Evolutionary conservation across 2,113 vertebrate genomes (phyloP), one percentile per base, ranked within the genome.

Genomic region (Reinhardtius hippoglossoides): DNA sequence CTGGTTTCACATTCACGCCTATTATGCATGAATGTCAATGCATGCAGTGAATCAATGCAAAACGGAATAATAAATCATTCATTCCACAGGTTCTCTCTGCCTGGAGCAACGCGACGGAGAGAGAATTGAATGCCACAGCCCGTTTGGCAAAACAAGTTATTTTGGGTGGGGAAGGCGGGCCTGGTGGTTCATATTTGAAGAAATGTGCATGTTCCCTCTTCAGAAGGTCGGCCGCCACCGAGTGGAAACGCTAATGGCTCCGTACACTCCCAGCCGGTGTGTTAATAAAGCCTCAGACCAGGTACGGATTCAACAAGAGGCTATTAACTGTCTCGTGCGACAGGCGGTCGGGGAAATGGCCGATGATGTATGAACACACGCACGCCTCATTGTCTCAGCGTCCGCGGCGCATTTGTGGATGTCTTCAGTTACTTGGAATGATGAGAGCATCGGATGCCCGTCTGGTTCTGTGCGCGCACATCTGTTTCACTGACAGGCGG

Each of bases 21-120:
- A 86, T 93, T 91, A 90, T 91, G 76, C 83, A 86, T 92, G 87
- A 92, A 92, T 93, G 88, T 91, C 85, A 93, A 86, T 88, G 81
- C 76, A 91, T 85, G 84, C 85, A 83, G 72, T 76, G 80, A 87
- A 86, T 90, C 88, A 87, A 78, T 90, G 83, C 81, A 83, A 86
- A 90, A 68, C 64, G 75, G 85, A 88, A 89, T 79, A 88, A 79
- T 85, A 90, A 89, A 86, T 85, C 52, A 80, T 65, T 56, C 67
- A 81, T 87, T 86, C 74, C 16, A 59, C 27, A 42, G 75, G 65
- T 74, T 81, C 72, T 54, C 74, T 73, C 70, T 80, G 72, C 78
- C 65, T 58, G 78, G 46, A 80, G 76, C 54, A 31, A 79, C 61
- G 48, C 68, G 68, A 44, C 13, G 26, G 55, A 67, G 50, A 67